Base-by-base conservation (phyloP, 1,140 invertebrate genomes). In the Antheraea pernyi region DNA sequence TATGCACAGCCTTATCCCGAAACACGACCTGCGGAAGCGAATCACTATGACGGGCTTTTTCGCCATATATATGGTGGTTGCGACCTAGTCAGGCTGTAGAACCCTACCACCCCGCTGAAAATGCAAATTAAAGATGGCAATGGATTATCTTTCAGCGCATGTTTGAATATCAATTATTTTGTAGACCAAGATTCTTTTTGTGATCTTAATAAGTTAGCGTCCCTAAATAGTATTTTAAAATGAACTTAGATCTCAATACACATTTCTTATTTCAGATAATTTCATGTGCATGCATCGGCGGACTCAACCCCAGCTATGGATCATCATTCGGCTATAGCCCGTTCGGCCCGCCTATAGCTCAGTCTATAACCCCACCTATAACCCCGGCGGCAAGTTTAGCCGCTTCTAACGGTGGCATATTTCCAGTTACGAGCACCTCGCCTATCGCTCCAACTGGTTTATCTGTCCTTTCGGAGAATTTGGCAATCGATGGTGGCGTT, bases 401-500 rank as follows among this genome's bases (percentile, higher is more conserved):
- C 19, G 60, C 69, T 13, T 72, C 77, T 39, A 79, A 77, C 16
- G 70, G 65, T 19, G 66, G 65, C 16, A 42, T 42, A 59, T 10
- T 70, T 19, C 19, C 30, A 59, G 53, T 67, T 18, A 78, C 74
- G n/a, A 82, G 81, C 39, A 46, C 72, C 1, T 85, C 83, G 6
- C 79, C 82, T n/a, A 77, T 80, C 0, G 19, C 7, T 37, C 65
- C 65, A 16, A 67, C 65, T 3, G 65, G 65, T 30, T 30, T 67
- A 11, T 59, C 53, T 2, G 59, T 67, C 7, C 36, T 59, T 10
- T 80, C 79, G 19, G 80, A 84, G 7, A 84, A 77, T 59, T 73
- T 71, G 73, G 65, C 22, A 70, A 67, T 81, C 30, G 80, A 83
- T 69, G 82, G 84, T 9, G 72, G 72, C 2, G 30, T 84, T 0